Evolutionary conservation across 2,888 invertebrate species (phyloP).

Genomic region (Ypsolopha sequella): DNA sequence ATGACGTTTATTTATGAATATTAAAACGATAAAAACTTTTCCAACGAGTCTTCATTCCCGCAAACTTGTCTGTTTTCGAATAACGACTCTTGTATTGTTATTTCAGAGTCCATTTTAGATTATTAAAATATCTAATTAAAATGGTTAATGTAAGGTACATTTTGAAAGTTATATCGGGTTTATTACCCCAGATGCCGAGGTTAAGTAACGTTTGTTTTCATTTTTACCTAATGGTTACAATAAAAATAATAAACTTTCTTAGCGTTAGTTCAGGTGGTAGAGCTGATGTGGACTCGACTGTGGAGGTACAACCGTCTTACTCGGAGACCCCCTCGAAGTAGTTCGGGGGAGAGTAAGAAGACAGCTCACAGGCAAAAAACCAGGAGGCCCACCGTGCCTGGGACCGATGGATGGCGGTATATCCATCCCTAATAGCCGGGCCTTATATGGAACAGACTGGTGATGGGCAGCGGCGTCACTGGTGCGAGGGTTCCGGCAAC

Average conservation of each 20-base stretch:
- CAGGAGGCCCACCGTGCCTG: too few relatives aligned
- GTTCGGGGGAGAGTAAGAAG: too few relatives aligned
- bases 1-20: constrained; percentile 9
- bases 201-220: neutral
- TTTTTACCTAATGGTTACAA: neutral
- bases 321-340: too few relatives aligned
- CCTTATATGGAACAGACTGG: too few relatives aligned
- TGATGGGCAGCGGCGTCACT: too few relatives aligned
- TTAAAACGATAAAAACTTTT: constrained; percentile 8
- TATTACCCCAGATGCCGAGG: neutral
- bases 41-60: neutral
- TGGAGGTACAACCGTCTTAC: too few relatives aligned
- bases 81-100: neutral
- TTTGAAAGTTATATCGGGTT: neutral
- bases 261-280: too few relatives aligned
- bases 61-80: neutral
- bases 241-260: neutral
- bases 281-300: too few relatives aligned
- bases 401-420: too few relatives aligned
- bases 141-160: neutral
- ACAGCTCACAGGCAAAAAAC: too few relatives aligned
- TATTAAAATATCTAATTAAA: neutral
- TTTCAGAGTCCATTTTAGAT: neutral
- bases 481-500: too few relatives aligned
- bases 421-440: too few relatives aligned